These are phyloP conservation scores for Aepyceros melampus DNA, from an alignment of 2,113 vertebrate species.

Conservation along the genomic window DNA sequence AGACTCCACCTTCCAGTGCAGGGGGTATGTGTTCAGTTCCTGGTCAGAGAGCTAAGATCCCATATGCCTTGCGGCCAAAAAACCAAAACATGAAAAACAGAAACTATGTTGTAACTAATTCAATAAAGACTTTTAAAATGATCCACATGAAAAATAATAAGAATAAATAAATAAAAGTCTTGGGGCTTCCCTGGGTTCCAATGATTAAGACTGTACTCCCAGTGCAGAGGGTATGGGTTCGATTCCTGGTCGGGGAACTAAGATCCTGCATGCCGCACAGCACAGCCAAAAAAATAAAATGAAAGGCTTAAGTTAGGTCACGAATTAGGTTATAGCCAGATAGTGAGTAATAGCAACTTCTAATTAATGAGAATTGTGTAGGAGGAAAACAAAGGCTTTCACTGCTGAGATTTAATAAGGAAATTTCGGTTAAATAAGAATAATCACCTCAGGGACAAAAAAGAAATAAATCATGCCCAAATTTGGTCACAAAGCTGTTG, in stretches of 20 bases:
- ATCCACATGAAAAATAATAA: not conserved
- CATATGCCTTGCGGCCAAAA: not conserved
- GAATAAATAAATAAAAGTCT: not conserved
- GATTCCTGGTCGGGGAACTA: not conserved
- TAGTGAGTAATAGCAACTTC: not conserved
- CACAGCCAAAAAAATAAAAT: not conserved
- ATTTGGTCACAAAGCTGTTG: not conserved
- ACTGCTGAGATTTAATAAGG: slow-evolving; percentile 14
- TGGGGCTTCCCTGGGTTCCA: not conserved
- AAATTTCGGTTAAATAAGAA: slow-evolving; percentile 44
- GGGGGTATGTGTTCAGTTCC: not conserved
- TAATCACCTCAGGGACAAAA: not conserved
- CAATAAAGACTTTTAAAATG: not conserved
- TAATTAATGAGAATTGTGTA: not conserved
- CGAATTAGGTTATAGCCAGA: not conserved
- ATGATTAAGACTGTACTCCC: not conserved
- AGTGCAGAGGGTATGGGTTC: not conserved
- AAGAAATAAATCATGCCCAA: not conserved
- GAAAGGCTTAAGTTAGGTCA: not conserved
- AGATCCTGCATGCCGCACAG: not conserved
- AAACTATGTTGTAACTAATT: not conserved
- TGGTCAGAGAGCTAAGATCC: not conserved
- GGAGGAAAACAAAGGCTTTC: slow-evolving; percentile 16
- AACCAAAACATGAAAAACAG: not conserved
- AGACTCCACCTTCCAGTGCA: not conserved